These are phyloP conservation scores for Heterodera schachtii DNA, from an alignment of 1,140 invertebrate species.

Conservation along the genomic window DNA sequence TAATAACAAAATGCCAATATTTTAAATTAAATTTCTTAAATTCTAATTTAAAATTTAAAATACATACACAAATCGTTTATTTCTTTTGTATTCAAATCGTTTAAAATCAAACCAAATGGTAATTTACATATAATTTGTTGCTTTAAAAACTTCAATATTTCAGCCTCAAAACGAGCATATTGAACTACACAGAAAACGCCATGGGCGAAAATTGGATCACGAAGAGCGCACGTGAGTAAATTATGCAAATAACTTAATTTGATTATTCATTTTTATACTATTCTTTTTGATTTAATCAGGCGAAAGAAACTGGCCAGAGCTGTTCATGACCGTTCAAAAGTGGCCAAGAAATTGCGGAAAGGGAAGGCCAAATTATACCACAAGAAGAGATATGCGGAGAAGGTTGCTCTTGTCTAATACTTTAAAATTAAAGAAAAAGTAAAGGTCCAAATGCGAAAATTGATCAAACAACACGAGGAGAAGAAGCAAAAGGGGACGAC, in stretches of 20 bases:
- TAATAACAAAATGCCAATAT: too few species aligned
- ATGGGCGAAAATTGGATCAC: slow-evolving; percentile 93
- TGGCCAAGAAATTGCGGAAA: slow-evolving; percentile 86
- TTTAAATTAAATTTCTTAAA: too few species aligned
- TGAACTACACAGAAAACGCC: slow-evolving; percentile 90
- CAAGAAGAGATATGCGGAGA: slow-evolving; percentile 92
- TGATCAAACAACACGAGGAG: slow-evolving; percentile 70
- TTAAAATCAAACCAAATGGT: slow-evolving; percentile 40
- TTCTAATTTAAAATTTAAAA: too few species aligned
- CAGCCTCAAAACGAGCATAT: slow-evolving; percentile 99
- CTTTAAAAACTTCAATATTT: slow-evolving; percentile 39
- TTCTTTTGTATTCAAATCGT: too few species aligned
- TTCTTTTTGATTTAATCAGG: slow-evolving; percentile 66
- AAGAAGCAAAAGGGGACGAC: slow-evolving; percentile 77
- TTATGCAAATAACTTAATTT: slow-evolving; percentile 3
- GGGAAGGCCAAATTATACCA: slow-evolving; percentile 97
- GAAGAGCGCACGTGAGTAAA: slow-evolving; percentile 79
- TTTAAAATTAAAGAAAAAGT: slow-evolving; percentile 6
- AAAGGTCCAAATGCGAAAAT: slow-evolving; percentile 61
- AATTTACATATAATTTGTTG: slow-evolving; percentile 23
- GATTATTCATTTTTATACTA: not conserved
- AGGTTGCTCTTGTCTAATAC: slow-evolving; percentile 72
- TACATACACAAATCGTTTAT: too few species aligned
- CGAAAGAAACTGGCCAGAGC: slow-evolving; percentile 90
- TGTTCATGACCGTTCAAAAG: slow-evolving; percentile 84